Evolutionary conservation across 1,140 invertebrate species (phyloP).

Genomic region (Thaumatotibia leucotreta): DNA sequence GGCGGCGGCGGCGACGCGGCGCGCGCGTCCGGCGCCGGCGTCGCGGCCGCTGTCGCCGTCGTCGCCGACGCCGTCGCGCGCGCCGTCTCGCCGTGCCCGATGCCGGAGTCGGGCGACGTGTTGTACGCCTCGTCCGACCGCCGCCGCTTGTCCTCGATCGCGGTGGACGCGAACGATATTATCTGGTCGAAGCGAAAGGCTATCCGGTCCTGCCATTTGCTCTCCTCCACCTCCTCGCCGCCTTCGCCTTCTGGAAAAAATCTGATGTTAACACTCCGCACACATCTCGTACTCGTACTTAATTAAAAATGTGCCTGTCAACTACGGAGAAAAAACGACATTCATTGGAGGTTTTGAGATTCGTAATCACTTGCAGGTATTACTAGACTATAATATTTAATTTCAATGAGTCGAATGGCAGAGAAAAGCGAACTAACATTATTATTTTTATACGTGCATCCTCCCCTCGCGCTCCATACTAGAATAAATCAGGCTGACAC

Average conservation of each 20-base stretch:
- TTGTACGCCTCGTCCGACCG: constrained; percentile 84
- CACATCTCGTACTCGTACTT: too few relatives aligned
- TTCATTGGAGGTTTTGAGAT: too few relatives aligned
- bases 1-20: constrained; percentile 29
- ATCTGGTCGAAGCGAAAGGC: constrained; percentile 91
- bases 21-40: constrained; percentile 24
- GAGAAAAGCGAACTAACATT: too few relatives aligned
- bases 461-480: too few relatives aligned
- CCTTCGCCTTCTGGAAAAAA: constrained; percentile 68
- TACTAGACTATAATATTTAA: too few relatives aligned
- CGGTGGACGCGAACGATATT: constrained; percentile 90
- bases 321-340: too few relatives aligned
- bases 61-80: constrained; percentile 78
- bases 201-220: constrained; percentile 91
- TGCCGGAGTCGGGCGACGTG: constrained; percentile 86
- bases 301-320: too few relatives aligned
- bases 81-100: constrained; percentile 81
- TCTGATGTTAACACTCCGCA: neutral
- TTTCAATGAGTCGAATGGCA: too few relatives aligned
- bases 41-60: constrained; percentile 60
- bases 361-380: too few relatives aligned
- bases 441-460: too few relatives aligned
- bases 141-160: constrained; percentile 85
- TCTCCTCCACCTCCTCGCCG: constrained; percentile 79
- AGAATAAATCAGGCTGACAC: too few relatives aligned